Evolutionary conservation across 2,113 vertebrate species (phyloP), one percentile per base, ranked within the genome.

Genomic region (Erpornis zantholeuca): DNA sequence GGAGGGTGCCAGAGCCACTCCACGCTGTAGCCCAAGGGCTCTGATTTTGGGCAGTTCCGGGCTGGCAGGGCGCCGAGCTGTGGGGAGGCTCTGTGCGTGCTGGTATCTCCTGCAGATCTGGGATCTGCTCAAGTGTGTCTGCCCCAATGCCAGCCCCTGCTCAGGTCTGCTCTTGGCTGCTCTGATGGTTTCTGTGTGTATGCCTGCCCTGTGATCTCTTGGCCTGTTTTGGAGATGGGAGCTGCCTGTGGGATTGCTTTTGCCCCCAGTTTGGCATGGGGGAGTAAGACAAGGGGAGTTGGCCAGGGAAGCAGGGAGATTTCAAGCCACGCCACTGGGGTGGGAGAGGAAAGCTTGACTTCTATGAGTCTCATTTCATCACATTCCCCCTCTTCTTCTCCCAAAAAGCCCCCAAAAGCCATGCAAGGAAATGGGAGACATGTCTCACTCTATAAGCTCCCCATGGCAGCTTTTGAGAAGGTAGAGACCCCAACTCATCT

Each of bases 171-270:
- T 66, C 52, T 53, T 49, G 57, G 70, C 52, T 19, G 65, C 87
- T 89, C 4, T 0, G 3, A 33, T 40, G 38, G 35, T 66, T 21
- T 36, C 17, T 50, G 80, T 61, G 38, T 31, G 35, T 6, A 12
- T 44, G 35, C 31, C 72, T 38, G 49, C 76, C 78, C 59, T 33
- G 59, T 0, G 4, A 44, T 65, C 33, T 50, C 50, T n/a, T 7
- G 35, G 45, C 18, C 31, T 4, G 0, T 52, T 82, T 40, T 0
- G 0, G 57, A 53, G 65, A 5, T 1, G 1, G 38, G 35, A 82
- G 47, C 25, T 66, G 16, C 24, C 53, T 28, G 23, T 49, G 82
- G 45, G 24, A 9, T 44, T 77, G 36, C 18, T 44, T 88, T 85
- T 12, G 10, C 35, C n/a, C 36, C 29, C 9, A 11, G 28, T 72